Percentiles rank a stretch among this genome's conserved stretches.
Evolutionary conservation across 2,113 vertebrate species (phyloP).

Genomic region (Melierax canorus): DNA sequence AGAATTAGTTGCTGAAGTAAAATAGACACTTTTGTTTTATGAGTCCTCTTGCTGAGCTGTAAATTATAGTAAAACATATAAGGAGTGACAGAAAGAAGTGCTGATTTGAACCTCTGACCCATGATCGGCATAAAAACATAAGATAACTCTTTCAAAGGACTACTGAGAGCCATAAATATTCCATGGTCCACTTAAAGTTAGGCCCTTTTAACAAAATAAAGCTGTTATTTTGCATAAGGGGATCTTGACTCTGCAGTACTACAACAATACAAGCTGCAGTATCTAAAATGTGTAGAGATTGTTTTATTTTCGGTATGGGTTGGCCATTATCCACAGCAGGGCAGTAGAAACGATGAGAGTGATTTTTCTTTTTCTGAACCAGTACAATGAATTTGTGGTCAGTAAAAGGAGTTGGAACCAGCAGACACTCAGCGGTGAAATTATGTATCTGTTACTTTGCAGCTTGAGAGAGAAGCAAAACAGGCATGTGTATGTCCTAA

Average conservation of each 20-base stretch:
- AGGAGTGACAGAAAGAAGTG: slow-evolving; percentile 75
- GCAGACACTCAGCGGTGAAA: not conserved
- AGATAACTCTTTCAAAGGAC: slow-evolving; percentile 76
- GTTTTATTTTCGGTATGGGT: not conserved
- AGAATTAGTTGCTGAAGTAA: slow-evolving; percentile 78
- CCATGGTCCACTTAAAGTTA: slow-evolving; percentile 65
- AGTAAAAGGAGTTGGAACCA: not conserved
- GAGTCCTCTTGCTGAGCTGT: slow-evolving; percentile 75
- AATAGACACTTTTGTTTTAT: slow-evolving; percentile 80
- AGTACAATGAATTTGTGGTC: not conserved
- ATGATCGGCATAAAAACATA: slow-evolving; percentile 71
- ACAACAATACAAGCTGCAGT: not conserved
- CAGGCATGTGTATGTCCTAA: not conserved
- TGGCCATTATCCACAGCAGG: not conserved
- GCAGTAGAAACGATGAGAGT: not conserved
- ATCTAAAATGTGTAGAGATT: not conserved
- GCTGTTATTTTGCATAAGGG: slow-evolving; percentile 60
- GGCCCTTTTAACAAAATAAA: slow-evolving; percentile 69
- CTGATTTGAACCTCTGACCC: slow-evolving; percentile 79
- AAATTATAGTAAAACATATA: slow-evolving; percentile 78
- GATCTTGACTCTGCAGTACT: not conserved
- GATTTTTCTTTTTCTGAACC: slow-evolving; percentile 34
- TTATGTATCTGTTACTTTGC: not conserved
- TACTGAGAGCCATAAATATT: slow-evolving; percentile 74
- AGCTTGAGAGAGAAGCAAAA: not conserved